Evolutionary conservation across 1,140 invertebrate genomes (phyloP).

Genomic region (Habropoda laboriosa): DNA sequence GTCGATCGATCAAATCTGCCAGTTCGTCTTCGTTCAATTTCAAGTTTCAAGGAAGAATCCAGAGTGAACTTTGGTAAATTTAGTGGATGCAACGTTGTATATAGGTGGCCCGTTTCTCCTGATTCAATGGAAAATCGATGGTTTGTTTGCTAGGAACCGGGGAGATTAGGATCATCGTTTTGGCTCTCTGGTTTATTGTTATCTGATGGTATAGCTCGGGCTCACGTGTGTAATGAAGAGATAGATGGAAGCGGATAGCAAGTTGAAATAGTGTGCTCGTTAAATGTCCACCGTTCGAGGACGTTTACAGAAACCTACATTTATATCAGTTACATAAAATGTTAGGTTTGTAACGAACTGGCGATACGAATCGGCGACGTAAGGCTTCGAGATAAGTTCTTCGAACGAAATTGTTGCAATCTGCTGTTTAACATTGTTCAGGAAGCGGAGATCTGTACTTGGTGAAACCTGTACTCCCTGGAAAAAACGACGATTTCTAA

Average conservation of each 20-base stretch:
- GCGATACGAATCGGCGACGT: not conserved
- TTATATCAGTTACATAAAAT: too few relatives aligned
- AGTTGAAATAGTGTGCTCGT: not conserved
- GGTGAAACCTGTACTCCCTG: too few relatives aligned
- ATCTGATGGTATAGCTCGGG: not conserved
- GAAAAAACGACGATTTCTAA: too few relatives aligned
- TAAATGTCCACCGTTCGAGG: not conserved
- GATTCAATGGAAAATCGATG: not conserved
- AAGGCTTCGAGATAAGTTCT: too few relatives aligned
- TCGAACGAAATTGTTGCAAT: too few relatives aligned
- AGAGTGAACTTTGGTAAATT: not conserved
- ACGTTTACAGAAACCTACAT: not conserved
- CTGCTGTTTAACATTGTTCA: too few relatives aligned
- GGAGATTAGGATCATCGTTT: not conserved
- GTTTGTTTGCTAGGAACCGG: not conserved
- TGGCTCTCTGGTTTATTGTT: not conserved
- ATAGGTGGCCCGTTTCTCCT: not conserved
- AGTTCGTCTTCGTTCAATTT: conserved; percentile 3
- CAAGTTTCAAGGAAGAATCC: not conserved
- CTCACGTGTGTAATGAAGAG: not conserved
- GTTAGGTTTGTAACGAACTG: too few relatives aligned
- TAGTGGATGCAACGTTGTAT: not conserved
- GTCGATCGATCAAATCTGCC: conserved; percentile 48
- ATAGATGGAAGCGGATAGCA: not conserved
- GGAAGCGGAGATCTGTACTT: too few relatives aligned